Base-by-base conservation (phyloP, 2,113 vertebrate genomes). In the Pelobates fuscus region DNA sequence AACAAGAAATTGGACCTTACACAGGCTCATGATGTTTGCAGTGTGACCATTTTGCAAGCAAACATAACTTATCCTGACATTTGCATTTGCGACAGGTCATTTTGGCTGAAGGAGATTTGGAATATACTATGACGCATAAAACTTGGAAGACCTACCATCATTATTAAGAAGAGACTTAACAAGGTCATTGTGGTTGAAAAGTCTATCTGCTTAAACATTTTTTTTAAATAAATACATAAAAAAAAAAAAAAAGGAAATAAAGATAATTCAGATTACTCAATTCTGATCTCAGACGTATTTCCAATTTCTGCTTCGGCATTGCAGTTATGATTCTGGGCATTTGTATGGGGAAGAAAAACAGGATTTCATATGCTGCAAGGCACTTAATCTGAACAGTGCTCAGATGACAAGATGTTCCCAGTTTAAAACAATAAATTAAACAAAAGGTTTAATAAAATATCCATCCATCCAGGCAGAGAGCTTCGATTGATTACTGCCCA, bases 11-110 rank as follows among this genome's bases (percentile, higher is more conserved):
- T 17, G 37, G 62, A 78, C 79, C 66, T 78, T 18, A 0, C 18
- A 18, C 44, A 23, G 23, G 63, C 69, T 57, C 0, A 0, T 69
- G 67, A 62, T 59, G 2, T 18, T 23, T 30, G 62, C 46, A n/a
- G 8, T n/a, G 73, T 80, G 80, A 73, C 61, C 60, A 0, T 75
- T 84, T 82, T 81, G 65, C 32, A 63, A 18, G 72, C 63, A 27
- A 12, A 27, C 37, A 74, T 74, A 67, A 75, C 24, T 75, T 67
- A 59, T 24, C 37, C 29, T 24, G 62, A 21, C 52, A 75, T 75
- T 75, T 46, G 72, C 72, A 75, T 75, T 65, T 60, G 52, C 63
- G 63, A 67, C 63, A 67, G 72, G 72, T 75, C 72, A 59, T 75
- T 59, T 67, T 30, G 62, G 52, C 24, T 64, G 54, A 67, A 67